Evolutionary conservation across 2,888 invertebrate species (phyloP), one percentile per base, ranked within the genome.

Genomic region (Gibbula magus): DNA sequence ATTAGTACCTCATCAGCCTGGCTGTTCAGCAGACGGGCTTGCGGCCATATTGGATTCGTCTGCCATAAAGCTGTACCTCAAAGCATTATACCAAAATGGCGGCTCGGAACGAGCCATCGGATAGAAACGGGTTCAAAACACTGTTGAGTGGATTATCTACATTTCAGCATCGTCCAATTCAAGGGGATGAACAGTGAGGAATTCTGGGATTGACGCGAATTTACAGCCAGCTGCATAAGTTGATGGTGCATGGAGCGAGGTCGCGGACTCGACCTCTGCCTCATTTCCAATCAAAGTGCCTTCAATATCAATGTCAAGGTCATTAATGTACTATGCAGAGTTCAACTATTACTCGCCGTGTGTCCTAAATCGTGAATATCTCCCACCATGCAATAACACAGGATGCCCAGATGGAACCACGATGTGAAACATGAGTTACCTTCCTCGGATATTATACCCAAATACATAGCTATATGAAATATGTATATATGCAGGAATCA

Each of bases 11-110:
- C 45, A 45, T 45, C 45, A 45, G 45, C 13, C 45, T 45, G 45
- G 45, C 45, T 45, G 45, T 45, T 45, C 45, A 45, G 45, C 45
- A 45, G 45, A 45, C 45, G 45, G 45, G 10, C 45, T 45, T 7
- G 45, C 45, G 45, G 45, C 45, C 45, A 45, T 45, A 45, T 45
- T 45, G 45, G 45, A 45, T 45, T 45, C 45, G 45, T 45, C 45
- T 45, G 45, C 70, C 32, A 35, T 35, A 32, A 39, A 70, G 70
- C 70, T 35, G 70, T 35, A 35, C 20, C 70, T 35, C 32, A 70
- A 35, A 70, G 70, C 70, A 70, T 39, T 16, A 70, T 70, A 70
- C 70, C 70, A 70, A 70, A 70, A 70, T 70, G 70, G 70, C 70
- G 32, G 70, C 70, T 20, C 39, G 56, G 7, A 20, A 25, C 8